These are phyloP conservation scores for Leptodactylus fallax DNA, from an alignment of 2,797 vertebrate genomes.

Conservation along the genomic window DNA sequence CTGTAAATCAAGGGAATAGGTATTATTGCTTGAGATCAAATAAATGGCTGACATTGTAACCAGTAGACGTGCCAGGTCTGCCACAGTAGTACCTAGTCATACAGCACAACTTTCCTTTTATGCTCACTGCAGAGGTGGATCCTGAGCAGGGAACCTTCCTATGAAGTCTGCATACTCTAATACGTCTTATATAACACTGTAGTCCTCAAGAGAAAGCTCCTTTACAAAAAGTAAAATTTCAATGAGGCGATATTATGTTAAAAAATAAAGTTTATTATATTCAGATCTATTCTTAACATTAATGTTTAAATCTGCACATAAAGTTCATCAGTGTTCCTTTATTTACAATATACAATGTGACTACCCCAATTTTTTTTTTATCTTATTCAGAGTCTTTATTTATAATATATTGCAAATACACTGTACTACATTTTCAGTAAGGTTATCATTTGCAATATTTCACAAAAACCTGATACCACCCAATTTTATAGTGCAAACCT, in stretches of 20 bases:
- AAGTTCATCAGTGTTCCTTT: not conserved
- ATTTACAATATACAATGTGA: not conserved
- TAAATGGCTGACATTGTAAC: not conserved
- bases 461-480: not conserved
- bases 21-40: not conserved
- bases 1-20: not conserved
- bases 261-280: not conserved
- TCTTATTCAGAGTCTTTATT: not conserved
- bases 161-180: not conserved
- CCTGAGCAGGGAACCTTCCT: no score
- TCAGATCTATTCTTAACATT: not conserved
- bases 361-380: not conserved
- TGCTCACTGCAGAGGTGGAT: not conserved
- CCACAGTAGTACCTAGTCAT: not conserved
- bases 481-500: constrained; percentile 36
- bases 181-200: not conserved
- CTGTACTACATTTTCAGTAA: not conserved
- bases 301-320: not conserved
- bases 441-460: not conserved
- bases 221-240: not conserved
- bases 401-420: not conserved
- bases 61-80: not conserved
- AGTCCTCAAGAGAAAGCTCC: not conserved
- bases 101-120: no score
- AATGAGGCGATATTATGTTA: not conserved